Conservation (phyloP, 2,797 vertebrate species). For the Sebastes elongatus region DNA sequence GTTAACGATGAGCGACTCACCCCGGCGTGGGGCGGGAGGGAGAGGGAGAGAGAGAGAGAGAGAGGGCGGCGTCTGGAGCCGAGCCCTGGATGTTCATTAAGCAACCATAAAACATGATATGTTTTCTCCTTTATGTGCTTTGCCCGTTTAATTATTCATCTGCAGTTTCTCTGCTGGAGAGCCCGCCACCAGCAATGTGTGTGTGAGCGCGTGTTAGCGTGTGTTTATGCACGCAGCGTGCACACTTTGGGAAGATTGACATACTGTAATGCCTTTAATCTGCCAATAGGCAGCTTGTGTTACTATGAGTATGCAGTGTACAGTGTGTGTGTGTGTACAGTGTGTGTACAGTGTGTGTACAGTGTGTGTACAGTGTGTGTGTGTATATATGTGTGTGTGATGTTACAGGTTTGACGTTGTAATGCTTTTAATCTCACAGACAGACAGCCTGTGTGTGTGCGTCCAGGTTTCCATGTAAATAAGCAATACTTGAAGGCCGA, state of each 20-base stretch:
- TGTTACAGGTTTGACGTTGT: slow-evolving; percentile 13
- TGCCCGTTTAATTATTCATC: slow-evolving; percentile 69
- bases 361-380: neutral
- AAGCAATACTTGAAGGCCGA: neutral
- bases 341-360: neutral
- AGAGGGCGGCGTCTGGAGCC: slow-evolving; percentile 47
- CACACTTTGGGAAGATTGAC: slow-evolving; percentile 32
- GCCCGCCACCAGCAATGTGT: neutral
- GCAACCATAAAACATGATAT: slow-evolving; percentile 57
- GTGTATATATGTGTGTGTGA: neutral
- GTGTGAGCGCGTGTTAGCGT: neutral
- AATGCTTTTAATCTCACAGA: slow-evolving; percentile 20
- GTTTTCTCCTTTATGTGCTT: slow-evolving; percentile 62
- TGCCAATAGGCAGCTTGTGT: slow-evolving; percentile 12
- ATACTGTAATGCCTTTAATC: slow-evolving; percentile 44
- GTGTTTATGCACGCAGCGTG: neutral
- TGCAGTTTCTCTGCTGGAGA: neutral
- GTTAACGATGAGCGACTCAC: slow-evolving; percentile 49
- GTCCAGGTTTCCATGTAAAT: neutral
- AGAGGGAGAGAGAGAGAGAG: neutral
- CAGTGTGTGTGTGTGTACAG: neutral
- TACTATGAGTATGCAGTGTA: neutral
- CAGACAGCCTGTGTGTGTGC: neutral
- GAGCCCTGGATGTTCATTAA: slow-evolving; percentile 64
- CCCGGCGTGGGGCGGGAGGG: neutral